These are phyloP conservation scores for Otocyon megalotis DNA, from an alignment of 2,113 vertebrate genomes.

Conservation along the genomic window DNA sequence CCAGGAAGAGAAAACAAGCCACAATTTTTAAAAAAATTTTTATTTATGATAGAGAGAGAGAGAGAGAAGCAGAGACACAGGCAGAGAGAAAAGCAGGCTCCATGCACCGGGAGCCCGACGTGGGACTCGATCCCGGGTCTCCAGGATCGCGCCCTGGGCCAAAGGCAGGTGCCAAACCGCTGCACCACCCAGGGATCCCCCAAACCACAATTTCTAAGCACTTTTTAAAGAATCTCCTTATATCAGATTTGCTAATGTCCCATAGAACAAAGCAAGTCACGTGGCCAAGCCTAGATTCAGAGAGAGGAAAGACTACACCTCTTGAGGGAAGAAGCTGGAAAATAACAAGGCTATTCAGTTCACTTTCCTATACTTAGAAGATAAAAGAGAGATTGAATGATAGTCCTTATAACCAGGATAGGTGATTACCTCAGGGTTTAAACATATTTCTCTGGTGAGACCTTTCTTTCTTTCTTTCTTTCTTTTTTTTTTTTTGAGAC, in stretches of 20 bases:
- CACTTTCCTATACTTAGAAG: background rate
- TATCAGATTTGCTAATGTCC: background rate
- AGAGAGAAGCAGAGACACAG: too few relatives aligned
- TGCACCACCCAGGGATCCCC: too few relatives aligned
- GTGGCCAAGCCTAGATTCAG: background rate
- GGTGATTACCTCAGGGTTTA: background rate
- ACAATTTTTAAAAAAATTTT: background rate
- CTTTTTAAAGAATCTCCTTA: background rate
- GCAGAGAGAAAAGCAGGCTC: too few relatives aligned
- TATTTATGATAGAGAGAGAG: too few relatives aligned
- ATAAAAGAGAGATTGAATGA: slow-evolving; percentile 14
- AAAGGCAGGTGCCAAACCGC: too few relatives aligned
- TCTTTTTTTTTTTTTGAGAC: too few relatives aligned
- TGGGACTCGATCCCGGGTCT: too few relatives aligned
- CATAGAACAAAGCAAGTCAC: background rate
- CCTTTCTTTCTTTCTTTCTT: background rate
- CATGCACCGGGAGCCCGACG: too few relatives aligned
- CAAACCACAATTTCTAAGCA: background rate
- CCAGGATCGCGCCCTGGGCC: too few relatives aligned
- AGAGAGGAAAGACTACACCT: background rate
- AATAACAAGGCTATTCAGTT: background rate
- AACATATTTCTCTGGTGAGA: background rate
- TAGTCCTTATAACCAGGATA: background rate
- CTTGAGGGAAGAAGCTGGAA: background rate
- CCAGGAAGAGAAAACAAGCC: background rate